Evolutionary conservation across 2,113 vertebrate genomes (phyloP), one percentile per base, ranked within the genome.

Genomic region (Dinomys branickii): DNA sequence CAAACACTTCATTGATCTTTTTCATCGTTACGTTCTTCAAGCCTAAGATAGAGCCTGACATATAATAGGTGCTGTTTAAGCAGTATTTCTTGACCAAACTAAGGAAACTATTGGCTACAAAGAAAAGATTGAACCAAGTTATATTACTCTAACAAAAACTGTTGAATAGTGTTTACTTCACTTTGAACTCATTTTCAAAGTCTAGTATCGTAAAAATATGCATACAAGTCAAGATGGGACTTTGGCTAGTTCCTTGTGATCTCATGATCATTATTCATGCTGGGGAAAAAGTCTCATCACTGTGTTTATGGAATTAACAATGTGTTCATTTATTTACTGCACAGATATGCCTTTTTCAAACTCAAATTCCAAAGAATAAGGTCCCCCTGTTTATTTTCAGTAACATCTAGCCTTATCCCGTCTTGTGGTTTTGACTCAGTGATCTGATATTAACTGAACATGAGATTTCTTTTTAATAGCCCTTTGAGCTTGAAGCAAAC

Each of bases 391-490:
- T 50, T 95, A 26, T 95, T 95, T 97, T 92, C 77, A 95, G 41
- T 20, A 94, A 41, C 28, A n/a, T 96, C 59, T 89, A 63, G 26
- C 54, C 67, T 94, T 93, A 73, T 14, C 69, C 63, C 61, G n/a
- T 85, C 58, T 44, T 90, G 58, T 92, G 90, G 69, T 90, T 96
- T 97, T 58, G 85, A 47, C 47, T 87, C 35, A 67, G 35, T 81
- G 22, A 83, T 92, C 69, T 82, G 80, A 87, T 89, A 87, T 28
- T 96, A 95, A 96, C 75, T 88, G 90, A 58, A 92, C 41, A 82
- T 81, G 90, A 96, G 28, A 35, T 90, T 89, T 44, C 38, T 85
- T 92, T 85, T 82, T 94, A 92, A 94, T 59, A 97, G 35, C 24
- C 75, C 69, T 93, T 94, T 87, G 65, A 96, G 52, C 44, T 96